Percentiles rank a stretch among this genome's conserved stretches.
These are phyloP conservation scores for Agrilus mali DNA, from an alignment of 2,888 invertebrate species.

Conservation along the genomic window DNA sequence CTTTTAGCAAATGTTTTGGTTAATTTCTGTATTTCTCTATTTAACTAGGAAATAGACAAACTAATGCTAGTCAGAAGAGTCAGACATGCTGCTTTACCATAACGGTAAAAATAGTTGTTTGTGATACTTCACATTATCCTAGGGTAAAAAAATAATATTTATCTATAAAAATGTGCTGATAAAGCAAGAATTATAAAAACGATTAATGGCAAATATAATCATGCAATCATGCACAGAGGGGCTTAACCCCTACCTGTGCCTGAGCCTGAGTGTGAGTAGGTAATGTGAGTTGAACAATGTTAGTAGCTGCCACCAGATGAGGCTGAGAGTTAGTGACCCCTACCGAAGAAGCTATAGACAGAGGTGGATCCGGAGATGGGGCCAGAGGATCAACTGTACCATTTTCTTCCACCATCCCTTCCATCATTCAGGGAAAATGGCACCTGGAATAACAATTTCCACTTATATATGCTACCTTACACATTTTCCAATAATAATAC, in stretches of 20 bases:
- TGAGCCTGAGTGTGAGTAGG: slow-evolving; percentile 47
- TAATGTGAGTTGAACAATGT: slow-evolving; percentile 78
- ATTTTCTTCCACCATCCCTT: slow-evolving; percentile 89
- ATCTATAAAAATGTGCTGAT: neutral
- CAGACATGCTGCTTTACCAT: too few relatives aligned
- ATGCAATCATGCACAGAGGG: slow-evolving; percentile 20
- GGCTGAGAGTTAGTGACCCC: slow-evolving; percentile 34
- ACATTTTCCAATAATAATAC: too few relatives aligned
- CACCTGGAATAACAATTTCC: slow-evolving; percentile 22
- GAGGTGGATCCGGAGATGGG: slow-evolving; percentile 39
- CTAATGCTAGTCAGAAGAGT: too few relatives aligned
- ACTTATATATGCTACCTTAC: neutral
- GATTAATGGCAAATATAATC: slow-evolving; percentile 2
- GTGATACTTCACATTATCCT: too few relatives aligned
- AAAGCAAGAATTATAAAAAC: neutral
- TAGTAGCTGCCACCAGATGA: slow-evolving; percentile 47
- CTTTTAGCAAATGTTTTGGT: too few relatives aligned
- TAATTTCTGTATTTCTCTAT: too few relatives aligned
- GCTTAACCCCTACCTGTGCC: slow-evolving; percentile 47
- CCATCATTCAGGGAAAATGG: slow-evolving; percentile 52
- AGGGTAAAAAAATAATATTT: too few relatives aligned
- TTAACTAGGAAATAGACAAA: too few relatives aligned
- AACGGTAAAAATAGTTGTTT: too few relatives aligned
- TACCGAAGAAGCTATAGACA: slow-evolving; percentile 46
- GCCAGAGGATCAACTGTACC: slow-evolving; percentile 52